phyloP scores from a whole-genome alignment of 2,888 invertebrate species.

The Sinodicranocentrus sp. region DNA sequence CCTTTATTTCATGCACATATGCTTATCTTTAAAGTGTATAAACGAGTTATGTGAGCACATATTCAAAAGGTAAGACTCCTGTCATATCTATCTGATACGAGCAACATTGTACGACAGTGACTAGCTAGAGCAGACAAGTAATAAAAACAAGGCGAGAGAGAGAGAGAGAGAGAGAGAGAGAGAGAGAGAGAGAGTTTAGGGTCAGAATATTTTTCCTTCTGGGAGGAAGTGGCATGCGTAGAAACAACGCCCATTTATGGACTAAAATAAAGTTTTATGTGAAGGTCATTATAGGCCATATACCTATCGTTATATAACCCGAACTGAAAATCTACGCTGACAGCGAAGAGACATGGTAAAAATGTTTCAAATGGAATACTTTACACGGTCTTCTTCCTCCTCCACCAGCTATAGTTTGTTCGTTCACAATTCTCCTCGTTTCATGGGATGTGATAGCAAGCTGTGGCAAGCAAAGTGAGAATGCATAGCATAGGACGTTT shows the following conservation, averaged over 20 bases:
- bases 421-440: constrained; percentile 18
- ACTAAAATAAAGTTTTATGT: constrained; percentile 72
- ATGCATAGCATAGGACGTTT: constrained; percentile 14
- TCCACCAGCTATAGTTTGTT: constrained; percentile 5
- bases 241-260: constrained; percentile 75
- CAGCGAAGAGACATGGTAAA: constrained; percentile 42
- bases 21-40: constrained; percentile 31
- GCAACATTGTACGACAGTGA: constrained; percentile 13
- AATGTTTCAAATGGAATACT: constrained; percentile 64
- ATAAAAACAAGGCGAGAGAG: neutral
- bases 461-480: neutral
- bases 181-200: constrained; percentile 27
- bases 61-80: neutral
- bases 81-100: neutral
- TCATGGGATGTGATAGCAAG: constrained; percentile 47
- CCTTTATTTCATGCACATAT: constrained; percentile 26
- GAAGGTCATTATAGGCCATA: constrained; percentile 67
- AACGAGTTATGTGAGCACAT: constrained; percentile 28
- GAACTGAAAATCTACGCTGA: constrained; percentile 36
- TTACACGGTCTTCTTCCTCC: constrained; percentile 49
- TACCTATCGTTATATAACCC: constrained; percentile 14
- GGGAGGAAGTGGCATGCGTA: constrained; percentile 73
- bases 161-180: neutral
- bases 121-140: neutral
- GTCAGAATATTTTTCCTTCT: constrained; percentile 48